These are phyloP conservation scores for Meta bourneti DNA, from an alignment of 2,888 invertebrate species.

Conservation along the genomic window DNA sequence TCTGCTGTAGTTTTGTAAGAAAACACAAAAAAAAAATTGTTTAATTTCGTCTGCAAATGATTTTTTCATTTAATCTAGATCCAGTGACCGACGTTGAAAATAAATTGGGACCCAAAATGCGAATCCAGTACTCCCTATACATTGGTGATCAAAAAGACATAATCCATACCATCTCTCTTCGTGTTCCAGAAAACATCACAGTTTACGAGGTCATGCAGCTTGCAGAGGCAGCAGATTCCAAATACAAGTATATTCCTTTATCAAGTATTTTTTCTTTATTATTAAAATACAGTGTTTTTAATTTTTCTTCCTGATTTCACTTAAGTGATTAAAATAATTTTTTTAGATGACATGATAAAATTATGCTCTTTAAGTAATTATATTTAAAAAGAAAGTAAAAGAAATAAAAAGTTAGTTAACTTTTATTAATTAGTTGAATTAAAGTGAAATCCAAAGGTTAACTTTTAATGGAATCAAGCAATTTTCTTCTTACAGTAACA, in stretches of 20 bases:
- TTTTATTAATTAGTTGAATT: background rate
- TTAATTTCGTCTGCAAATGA: background rate
- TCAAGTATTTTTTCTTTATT: background rate
- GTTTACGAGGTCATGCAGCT: slow-evolving; percentile 45
- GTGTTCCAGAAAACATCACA: slow-evolving; percentile 40
- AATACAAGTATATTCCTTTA: slow-evolving; percentile 38
- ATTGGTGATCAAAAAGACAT: slow-evolving; percentile 53
- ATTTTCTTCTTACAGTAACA: too few relatives aligned
- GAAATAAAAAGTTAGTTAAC: background rate
- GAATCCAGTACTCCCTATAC: slow-evolving; percentile 43
- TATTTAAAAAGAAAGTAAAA: background rate
- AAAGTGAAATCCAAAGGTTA: too few relatives aligned
- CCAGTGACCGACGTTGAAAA: slow-evolving; percentile 16
- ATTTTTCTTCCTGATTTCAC: background rate
- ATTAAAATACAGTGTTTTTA: background rate
- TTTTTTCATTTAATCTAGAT: slow-evolving; percentile 8
- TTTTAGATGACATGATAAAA: background rate
- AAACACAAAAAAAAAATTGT: background rate
- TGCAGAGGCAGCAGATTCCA: slow-evolving; percentile 24
- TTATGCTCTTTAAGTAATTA: background rate
- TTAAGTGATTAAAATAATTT: background rate
- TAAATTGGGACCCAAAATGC: slow-evolving; percentile 32
- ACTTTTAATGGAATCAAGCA: too few relatives aligned
- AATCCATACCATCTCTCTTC: slow-evolving; percentile 30
- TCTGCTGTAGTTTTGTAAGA: too few relatives aligned